Evolutionary conservation across 2,113 vertebrate genomes (phyloP), one percentile per base, ranked within the genome.

Genomic region (Callopanchax toddi): DNA sequence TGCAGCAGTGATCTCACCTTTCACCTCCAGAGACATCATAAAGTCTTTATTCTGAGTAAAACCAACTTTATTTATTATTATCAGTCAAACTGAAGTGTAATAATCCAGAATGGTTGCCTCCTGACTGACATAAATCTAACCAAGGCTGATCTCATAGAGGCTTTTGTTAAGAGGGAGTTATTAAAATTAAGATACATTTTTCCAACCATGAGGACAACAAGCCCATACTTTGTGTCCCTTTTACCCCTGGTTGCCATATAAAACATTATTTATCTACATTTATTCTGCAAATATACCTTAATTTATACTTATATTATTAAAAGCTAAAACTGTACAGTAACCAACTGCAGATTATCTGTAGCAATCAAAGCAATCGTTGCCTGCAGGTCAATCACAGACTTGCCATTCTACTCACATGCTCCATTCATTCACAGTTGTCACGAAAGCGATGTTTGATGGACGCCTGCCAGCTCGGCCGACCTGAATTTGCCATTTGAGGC

Each of bases 401-500:
- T 60, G 32, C 25, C 52, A 48, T 59, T 65, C 36, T 56, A 71
- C 52, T 62, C 42, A 29, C 16, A 16, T 50, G 53, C 56, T 64
- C 1, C 8, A 46, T 52, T 70, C 45, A 65, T 56, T 67, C 55
- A 49, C 25, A 39, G 11, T 5, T 51, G 54, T 42, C 65, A 74
- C 23, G 7, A 73, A 46, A 79, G 26, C 21, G 53, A 17, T 40
- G 39, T n/a, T 71, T 78, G 67, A 82, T 57, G 43, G 61, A 59
- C 17, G 48, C 11, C 52, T 68, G 34, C 50, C 54, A 22, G 57
- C 20, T 59, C 25, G 44, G 8, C 52, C 61, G 74, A 69, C 67
- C 68, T 74, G 74, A 68, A 78, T 78, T 78, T 80, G 46, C 57
- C 46, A 75, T 71, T 60, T 56, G 34, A 12, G 6, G 9, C n/a